A percentile compares a stretch with the other conserved stretches of the same genome.
Conservation (phyloP, 2,113 vertebrate genomes). For the Hymenochirus boettgeri region DNA sequence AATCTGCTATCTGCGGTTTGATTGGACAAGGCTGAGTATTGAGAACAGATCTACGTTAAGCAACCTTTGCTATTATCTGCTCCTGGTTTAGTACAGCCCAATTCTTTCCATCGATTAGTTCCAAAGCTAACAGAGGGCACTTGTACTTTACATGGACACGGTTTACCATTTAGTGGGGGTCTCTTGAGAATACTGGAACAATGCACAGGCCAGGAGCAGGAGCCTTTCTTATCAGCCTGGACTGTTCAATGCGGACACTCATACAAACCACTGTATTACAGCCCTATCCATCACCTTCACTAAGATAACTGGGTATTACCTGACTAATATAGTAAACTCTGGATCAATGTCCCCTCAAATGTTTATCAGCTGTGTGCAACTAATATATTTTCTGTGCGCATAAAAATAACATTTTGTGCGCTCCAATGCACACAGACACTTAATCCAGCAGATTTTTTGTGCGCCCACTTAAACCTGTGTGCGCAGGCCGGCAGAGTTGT, state of each 20-base stretch:
- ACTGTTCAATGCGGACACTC: conserved; percentile 22
- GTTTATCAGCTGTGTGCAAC: too few species aligned
- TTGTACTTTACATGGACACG: conserved; percentile 33
- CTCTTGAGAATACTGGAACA: conserved; percentile 37
- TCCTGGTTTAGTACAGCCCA: conserved; percentile 27
- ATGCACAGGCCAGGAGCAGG: conserved; percentile 21
- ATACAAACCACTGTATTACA: conserved; percentile 29
- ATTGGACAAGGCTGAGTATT: conserved; percentile 20
- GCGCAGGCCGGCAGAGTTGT: too few species aligned
- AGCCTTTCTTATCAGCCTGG: conserved; percentile 29
- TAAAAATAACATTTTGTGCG: too few species aligned
- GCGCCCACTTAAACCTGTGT: too few species aligned
- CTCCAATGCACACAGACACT: too few species aligned
- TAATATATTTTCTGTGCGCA: too few species aligned
- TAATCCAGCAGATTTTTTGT: too few species aligned
- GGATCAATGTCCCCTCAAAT: too few species aligned
- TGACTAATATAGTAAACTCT: not conserved
- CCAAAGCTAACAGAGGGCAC: conserved; percentile 35
- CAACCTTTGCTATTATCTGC: conserved; percentile 27
- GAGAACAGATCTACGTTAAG: conserved; percentile 19
- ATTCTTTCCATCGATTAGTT: conserved; percentile 35
- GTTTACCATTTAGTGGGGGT: too few species aligned
- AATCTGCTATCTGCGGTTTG: conserved; percentile 15
- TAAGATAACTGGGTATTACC: not conserved
- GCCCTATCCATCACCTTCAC: conserved; percentile 8